phyloP scores from a whole-genome alignment of 2,888 invertebrate genomes.

The Sarcophaga rosellei region DNA sequence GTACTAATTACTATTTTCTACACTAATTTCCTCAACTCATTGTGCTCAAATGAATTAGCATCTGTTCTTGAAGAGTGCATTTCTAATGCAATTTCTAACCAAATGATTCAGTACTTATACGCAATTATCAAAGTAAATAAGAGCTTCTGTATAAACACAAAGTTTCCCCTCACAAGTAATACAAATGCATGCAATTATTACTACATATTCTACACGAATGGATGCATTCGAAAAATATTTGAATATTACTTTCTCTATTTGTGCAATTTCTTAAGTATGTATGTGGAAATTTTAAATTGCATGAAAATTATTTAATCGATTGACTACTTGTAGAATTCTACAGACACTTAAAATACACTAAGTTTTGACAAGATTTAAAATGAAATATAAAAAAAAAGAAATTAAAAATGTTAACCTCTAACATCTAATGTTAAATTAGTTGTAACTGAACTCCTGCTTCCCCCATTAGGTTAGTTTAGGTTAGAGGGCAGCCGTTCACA shows the following conservation, averaged over 20 bases:
- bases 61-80: conserved; percentile 40
- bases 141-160: not conserved
- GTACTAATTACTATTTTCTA: not conserved
- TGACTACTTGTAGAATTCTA: not conserved
- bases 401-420: too few species aligned
- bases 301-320: conserved; percentile 44
- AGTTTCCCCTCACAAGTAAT: conserved; percentile 8
- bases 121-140: not conserved
- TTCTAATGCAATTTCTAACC: conserved; percentile 26
- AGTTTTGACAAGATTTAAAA: too few species aligned
- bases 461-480: too few species aligned
- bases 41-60: conserved; percentile 2
- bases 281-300: conserved; percentile 61
- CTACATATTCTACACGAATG: not conserved
- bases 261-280: not conserved
- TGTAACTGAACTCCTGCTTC: too few species aligned
- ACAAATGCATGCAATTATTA: conserved; percentile 1
- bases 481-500: too few species aligned
- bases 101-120: not conserved
- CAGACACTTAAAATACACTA: too few species aligned
- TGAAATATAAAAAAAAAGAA: too few species aligned
- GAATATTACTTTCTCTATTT: not conserved
- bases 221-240: not conserved
- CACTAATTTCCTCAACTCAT: not conserved
- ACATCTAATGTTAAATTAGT: too few species aligned